Base-by-base conservation (phyloP, 2,888 invertebrate species). In the Drosophila mayaguana region DNA sequence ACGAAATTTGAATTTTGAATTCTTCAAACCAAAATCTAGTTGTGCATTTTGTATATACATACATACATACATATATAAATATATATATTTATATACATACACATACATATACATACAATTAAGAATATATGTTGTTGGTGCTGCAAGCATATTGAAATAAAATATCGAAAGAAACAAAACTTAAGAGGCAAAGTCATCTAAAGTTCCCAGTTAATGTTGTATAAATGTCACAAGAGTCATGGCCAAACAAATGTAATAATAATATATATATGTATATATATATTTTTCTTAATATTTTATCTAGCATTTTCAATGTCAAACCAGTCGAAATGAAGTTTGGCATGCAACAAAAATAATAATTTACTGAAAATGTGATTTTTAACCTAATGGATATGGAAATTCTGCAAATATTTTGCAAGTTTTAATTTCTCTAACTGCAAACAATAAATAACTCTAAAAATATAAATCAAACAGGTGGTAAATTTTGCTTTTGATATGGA, bases 11-110 rank as follows among this genome's bases (percentile, higher is more conserved):
- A 54, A 54, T 54, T 69, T 72, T 88, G 78, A 87, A 85, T 87
- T 85, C 82, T 78, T 66, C 67, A 80, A 81, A 64, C 63, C 69
- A 72, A 84, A 81, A 70, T 81, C 80, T 87, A 86, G 84, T 81
- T 84, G 87, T 86, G 87, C 87, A 87, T 84, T 80, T 87, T 83
- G 82, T 84, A 84, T 75, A 86, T 83, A 86, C 75, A 70, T 63
- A 72, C 65, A 83, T 54, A 73, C 66, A 61, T 4, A 71, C 55
- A 72, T 59, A 83, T 45, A 72, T 63, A 60, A 63, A 71, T 20
- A 34, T 43, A 51, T 34, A 40, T 50, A 43, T 43, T 43, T 22
- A 20, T 40, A 54, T 25, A 38, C 25, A 38, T 38, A 53, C 34
- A 50, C n/a, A 60, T 42, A 60, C 12, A 61, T 43, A 57, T 36